These are phyloP conservation scores for Agelas oroides DNA, from an alignment of 37 sponge, comb jelly and placozoan genomes.

Conservation along the genomic window DNA sequence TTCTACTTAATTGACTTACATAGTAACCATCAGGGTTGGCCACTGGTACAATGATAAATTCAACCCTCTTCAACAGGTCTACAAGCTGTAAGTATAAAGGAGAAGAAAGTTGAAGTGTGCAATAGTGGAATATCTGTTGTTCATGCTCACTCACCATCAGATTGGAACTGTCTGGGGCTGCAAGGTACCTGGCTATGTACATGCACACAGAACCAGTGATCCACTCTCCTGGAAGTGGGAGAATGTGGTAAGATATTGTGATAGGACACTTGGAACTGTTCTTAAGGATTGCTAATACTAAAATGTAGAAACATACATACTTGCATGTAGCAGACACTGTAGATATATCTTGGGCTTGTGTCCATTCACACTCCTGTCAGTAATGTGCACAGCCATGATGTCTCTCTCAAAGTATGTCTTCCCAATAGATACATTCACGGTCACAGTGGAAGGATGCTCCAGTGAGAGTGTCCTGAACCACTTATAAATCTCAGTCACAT, in stretches of 20 bases:
- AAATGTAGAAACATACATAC: constrained; percentile 43
- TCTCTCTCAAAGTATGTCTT: constrained; percentile 38
- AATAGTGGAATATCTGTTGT: neutral
- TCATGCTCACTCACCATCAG: neutral
- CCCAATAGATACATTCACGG: constrained; percentile 58
- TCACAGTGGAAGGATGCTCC: constrained; percentile 32
- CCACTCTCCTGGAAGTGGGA: constrained; percentile 66
- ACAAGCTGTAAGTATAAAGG: constrained; percentile 25
- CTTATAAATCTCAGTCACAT: constrained; percentile 25
- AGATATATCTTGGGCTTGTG: constrained; percentile 66
- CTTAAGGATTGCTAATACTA: no score
- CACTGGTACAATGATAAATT: constrained; percentile 79
- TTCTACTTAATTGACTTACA: no score
- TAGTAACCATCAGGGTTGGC: constrained; percentile 88
- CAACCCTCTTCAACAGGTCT: constrained; percentile 37
- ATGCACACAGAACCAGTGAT: constrained; percentile 73
- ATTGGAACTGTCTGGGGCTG: constrained; percentile 8
- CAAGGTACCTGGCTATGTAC: constrained; percentile 43
- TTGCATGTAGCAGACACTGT: constrained; percentile 72
- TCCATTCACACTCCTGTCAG: constrained; percentile 1
- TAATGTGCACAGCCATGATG: constrained; percentile 76
- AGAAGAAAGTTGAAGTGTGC: neutral
- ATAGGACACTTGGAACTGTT: neutral
- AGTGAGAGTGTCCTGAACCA: constrained; percentile 61
- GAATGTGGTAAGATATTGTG: no score